Base-by-base conservation (phyloP, 2,797 vertebrate species). In the Propithecus deckenii region DNA sequence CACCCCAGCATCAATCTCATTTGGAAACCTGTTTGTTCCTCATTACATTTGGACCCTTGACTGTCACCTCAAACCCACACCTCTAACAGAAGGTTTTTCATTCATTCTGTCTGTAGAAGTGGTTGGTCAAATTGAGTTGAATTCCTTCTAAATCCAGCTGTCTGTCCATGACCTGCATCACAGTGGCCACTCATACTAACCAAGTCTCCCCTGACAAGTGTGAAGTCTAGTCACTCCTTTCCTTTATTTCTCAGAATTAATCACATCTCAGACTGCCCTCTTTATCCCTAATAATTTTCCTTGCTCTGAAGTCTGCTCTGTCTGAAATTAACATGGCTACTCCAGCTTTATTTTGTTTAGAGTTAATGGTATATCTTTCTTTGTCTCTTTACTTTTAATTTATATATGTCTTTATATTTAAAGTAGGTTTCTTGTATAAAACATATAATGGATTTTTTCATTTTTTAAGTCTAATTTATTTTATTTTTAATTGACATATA, bases 131-230 rank as follows among this genome's bases (percentile, higher is more conserved):
- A 55, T 30, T 83, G 57, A 75, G 12, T 83, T 43, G 35, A 57
- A 83, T 67, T 89, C 48, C 12, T 75, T 72, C 32, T 13, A 32
- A 43, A 46, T 25, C 17, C 3, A 38, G 25, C 38, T 55, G 48
- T 28, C 12, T 23, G 23, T 41, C 67, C 67, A 15, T 5, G 57
- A n/a, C 5, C 28, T 57, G 25, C 15, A 23, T 75, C 67, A 63
- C 11, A 55, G 15, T 1, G 15, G 30, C 23, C 30, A 65, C 67
- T 35, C 5, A 5, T 5, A 4, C 2, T 28, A 41, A 38, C 23
- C 0, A 7, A 46, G 48, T 74, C 5, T 38, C 38, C 67, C 67
- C 22, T 0, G 0, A 55, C 35, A 30, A 38, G 17, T 12, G 12
- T 65, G 67, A 57, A n/a, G 65, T 4, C 43, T 65, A 35, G 0